phyloP scores from a whole-genome alignment of 2,888 invertebrate genomes.

The Ashinkailepas kermadecensis region DNA sequence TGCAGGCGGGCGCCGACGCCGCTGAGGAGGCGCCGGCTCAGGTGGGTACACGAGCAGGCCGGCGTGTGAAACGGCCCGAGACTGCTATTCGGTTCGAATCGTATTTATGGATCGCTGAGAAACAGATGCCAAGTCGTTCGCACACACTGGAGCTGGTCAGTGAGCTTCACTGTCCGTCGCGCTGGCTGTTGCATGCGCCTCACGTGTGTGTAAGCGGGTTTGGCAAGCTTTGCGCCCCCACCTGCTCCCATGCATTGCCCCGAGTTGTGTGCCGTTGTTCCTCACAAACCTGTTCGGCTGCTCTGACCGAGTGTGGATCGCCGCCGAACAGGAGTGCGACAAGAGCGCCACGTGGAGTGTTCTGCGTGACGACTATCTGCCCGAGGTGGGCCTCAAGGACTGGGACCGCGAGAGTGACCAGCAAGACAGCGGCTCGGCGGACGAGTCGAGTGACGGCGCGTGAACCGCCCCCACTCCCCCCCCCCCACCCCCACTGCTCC shows the following conservation, averaged over 20 bases:
- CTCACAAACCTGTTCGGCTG: no score
- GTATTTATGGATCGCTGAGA: no score
- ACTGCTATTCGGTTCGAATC: slow-evolving; percentile 24
- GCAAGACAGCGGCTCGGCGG: slow-evolving; percentile 38
- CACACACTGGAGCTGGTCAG: no score
- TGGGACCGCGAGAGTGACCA: slow-evolving; percentile 70
- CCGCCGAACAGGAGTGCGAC: slow-evolving; percentile 37
- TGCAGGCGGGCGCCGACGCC: slow-evolving; percentile 38
- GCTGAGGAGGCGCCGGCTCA: slow-evolving; percentile 2
- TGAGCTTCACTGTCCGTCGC: no score
- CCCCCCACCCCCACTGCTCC: no score
- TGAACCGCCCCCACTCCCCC: background rate
- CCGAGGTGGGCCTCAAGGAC: slow-evolving; percentile 68
- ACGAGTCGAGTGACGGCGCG: background rate
- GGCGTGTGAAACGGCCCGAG: slow-evolving; percentile 23
- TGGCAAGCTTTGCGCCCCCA: no score
- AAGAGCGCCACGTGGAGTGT: slow-evolving; percentile 46
- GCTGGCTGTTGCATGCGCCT: no score
- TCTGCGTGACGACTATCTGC: slow-evolving; percentile 76
- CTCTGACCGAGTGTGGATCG: no score
- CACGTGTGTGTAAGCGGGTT: no score
- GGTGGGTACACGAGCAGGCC: slow-evolving; percentile 10
- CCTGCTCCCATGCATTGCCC: no score
- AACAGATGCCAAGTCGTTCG: no score
- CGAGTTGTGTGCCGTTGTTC: no score